Evolutionary conservation across 1,140 invertebrate species (phyloP).

Genomic region (Whitmania pigra): DNA sequence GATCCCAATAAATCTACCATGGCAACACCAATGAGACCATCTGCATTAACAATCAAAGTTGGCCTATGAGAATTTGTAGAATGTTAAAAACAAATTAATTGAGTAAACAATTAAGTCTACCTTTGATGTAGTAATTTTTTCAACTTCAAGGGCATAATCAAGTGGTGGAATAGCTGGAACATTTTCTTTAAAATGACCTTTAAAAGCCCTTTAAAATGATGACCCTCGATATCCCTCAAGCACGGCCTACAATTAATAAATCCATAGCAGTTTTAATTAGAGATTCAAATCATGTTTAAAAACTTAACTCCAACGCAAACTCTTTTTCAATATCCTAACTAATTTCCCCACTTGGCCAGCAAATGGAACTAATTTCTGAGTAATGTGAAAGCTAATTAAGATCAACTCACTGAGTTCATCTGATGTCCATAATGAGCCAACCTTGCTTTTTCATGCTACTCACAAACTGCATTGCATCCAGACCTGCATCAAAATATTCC

Average conservation of each 20-base stretch:
- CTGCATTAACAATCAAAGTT: slow-evolving; percentile 96
- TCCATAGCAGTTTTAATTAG: too few relatives aligned
- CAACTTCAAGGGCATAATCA: slow-evolving; percentile 89
- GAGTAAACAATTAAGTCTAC: slow-evolving; percentile 29
- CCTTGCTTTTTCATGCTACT: slow-evolving; percentile 93
- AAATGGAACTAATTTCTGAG: neutral
- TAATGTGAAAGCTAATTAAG: neutral
- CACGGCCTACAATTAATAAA: too few relatives aligned
- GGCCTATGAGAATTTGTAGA: slow-evolving; percentile 58
- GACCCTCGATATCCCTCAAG: slow-evolving; percentile 90
- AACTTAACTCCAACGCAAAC: too few relatives aligned
- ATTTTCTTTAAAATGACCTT: slow-evolving; percentile 77
- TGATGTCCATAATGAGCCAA: slow-evolving; percentile 97
- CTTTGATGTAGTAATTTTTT: slow-evolving; percentile 96
- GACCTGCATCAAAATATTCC: slow-evolving; percentile 79
- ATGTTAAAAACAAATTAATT: neutral
- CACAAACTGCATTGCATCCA: slow-evolving; percentile 96
- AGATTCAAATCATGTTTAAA: too few relatives aligned
- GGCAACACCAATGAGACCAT: slow-evolving; percentile 89
- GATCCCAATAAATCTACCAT: slow-evolving; percentile 87
- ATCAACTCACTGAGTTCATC: slow-evolving; percentile 73
- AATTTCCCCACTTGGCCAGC: too few relatives aligned
- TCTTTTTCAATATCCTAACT: too few relatives aligned
- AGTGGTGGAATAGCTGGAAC: slow-evolving; percentile 84
- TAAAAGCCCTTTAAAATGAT: slow-evolving; percentile 91